Conservation (phyloP, 2,797 vertebrate species). For the Leucoraja ocellata region DNA sequence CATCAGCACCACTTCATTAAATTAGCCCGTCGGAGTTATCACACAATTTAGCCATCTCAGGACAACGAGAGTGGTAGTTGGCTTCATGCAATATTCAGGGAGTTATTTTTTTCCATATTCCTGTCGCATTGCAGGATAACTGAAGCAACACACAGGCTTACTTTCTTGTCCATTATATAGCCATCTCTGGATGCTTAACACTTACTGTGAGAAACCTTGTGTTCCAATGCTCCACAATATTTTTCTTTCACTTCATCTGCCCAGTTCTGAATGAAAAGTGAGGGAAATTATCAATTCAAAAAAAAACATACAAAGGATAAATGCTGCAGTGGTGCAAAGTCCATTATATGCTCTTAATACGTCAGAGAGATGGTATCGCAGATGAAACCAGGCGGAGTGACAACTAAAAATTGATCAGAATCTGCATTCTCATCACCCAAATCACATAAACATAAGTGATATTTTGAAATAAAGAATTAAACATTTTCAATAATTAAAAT, state of each 20-base stretch:
- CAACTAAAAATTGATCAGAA: background rate
- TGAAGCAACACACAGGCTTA: background rate
- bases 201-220: too few species aligned
- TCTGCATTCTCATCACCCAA: background rate
- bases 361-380: background rate
- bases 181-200: background rate
- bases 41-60: background rate
- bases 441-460: background rate
- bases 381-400: background rate
- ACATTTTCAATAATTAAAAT: background rate
- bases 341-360: background rate
- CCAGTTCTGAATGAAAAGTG: background rate
- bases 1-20: background rate
- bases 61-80: background rate
- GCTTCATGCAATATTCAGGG: conserved; percentile 18
- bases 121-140: background rate
- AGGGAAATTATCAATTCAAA: background rate
- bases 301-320: background rate
- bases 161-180: background rate
- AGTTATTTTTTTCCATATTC: background rate
- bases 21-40: background rate
- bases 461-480: background rate
- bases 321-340: background rate
- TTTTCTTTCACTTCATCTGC: background rate
- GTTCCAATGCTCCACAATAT: background rate